Percentiles rank a stretch among this genome's conserved stretches.
Conservation (phyloP, 2,113 vertebrate species). For the Syngnathoides biaculeatus region DNA sequence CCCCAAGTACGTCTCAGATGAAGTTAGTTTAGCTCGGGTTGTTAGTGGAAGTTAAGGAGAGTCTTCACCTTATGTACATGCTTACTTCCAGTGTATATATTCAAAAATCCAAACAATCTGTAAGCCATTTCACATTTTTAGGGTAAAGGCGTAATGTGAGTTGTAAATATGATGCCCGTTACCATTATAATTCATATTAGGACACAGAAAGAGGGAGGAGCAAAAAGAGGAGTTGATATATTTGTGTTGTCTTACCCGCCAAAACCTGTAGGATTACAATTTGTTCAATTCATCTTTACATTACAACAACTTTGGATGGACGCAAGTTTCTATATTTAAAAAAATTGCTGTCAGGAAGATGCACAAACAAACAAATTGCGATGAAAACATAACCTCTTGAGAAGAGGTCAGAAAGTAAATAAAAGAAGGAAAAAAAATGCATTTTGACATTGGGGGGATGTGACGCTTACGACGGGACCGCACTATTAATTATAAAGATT, state of each 20-base stretch:
- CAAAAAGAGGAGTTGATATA: too few relatives aligned
- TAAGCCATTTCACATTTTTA: too few relatives aligned
- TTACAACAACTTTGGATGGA: background rate
- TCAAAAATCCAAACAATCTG: too few relatives aligned
- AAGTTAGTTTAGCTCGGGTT: background rate
- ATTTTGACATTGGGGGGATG: background rate
- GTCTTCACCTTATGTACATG: too few relatives aligned
- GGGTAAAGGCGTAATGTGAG: too few relatives aligned
- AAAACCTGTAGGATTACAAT: too few relatives aligned
- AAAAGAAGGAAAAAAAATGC: background rate
- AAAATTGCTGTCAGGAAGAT: background rate
- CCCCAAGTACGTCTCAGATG: background rate
- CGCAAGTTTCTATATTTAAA: background rate
- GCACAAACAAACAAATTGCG: background rate
- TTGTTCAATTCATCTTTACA: too few relatives aligned
- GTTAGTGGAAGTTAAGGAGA: background rate
- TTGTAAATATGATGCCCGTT: too few relatives aligned
- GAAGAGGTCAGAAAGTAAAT: constrained; percentile 2
- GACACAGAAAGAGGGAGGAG: too few relatives aligned
- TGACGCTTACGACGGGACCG: background rate
- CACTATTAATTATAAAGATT: background rate
- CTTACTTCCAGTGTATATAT: too few relatives aligned
- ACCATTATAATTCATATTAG: too few relatives aligned
- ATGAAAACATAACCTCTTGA: background rate
- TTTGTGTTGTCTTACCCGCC: too few relatives aligned